Evolutionary conservation across 1,140 invertebrate genomes (phyloP).

Genomic region (Drosophila nigrodunni): DNA sequence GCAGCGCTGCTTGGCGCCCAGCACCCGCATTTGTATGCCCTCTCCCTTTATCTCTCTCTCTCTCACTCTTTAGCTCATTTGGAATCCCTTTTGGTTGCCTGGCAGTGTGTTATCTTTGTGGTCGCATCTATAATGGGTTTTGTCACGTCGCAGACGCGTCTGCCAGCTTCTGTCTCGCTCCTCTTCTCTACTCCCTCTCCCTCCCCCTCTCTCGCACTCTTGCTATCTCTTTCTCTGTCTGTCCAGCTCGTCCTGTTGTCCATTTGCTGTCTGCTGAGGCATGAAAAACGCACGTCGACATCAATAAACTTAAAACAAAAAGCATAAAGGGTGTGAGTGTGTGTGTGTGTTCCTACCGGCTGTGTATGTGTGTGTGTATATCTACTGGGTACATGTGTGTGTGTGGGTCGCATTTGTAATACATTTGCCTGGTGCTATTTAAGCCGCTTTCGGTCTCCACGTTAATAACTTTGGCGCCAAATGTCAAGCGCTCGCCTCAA

Average conservation of each 20-base stretch:
- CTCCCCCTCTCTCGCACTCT: background rate
- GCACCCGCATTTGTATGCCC: background rate
- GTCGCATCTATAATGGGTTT: slow-evolving; percentile 82
- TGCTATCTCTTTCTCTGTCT: background rate
- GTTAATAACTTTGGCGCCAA: slow-evolving; percentile 79
- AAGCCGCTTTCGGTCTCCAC: slow-evolving; percentile 58
- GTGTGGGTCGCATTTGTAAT: slow-evolving; percentile 50
- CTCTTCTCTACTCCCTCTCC: background rate
- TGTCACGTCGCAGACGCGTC: slow-evolving; percentile 80
- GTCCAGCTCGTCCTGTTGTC: slow-evolving; percentile 2
- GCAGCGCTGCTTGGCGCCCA: background rate
- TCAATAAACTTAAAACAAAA: slow-evolving; percentile 79
- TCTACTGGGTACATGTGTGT: slow-evolving; percentile 3
- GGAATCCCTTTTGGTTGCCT: background rate
- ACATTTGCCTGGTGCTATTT: slow-evolving; percentile 69
- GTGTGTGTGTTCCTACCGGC: background rate
- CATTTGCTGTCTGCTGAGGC: slow-evolving; percentile 56
- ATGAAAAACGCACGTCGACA: slow-evolving; percentile 74
- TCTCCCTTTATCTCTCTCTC: background rate
- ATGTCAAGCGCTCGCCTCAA: slow-evolving; percentile 46
- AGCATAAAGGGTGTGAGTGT: slow-evolving; percentile 24
- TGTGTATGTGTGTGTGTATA: slow-evolving; percentile 20
- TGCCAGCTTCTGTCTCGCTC: slow-evolving; percentile 19
- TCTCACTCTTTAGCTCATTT: background rate
- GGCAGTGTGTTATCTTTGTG: slow-evolving; percentile 73